Percentiles rank a stretch among this genome's conserved stretches.
These are phyloP conservation scores for Drosophila flavopinicola DNA, from an alignment of 2,888 invertebrate genomes.

Conservation along the genomic window DNA sequence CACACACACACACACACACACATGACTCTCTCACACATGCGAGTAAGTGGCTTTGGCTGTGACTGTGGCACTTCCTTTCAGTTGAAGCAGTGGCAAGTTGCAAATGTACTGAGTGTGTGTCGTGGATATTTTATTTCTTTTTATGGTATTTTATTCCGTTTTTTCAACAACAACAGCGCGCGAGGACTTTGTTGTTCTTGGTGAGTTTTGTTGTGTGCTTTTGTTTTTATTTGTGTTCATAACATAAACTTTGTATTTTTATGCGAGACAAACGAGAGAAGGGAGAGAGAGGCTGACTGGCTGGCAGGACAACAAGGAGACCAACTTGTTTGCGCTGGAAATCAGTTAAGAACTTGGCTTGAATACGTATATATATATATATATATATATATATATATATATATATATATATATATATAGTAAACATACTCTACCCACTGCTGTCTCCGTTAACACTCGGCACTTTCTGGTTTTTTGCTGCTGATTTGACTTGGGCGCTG, in stretches of 20 bases:
- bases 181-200: slow-evolving; percentile 56
- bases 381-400: neutral
- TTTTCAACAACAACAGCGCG: slow-evolving; percentile 39
- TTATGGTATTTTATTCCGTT: slow-evolving; percentile 75
- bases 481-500: slow-evolving; percentile 49
- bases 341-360: slow-evolving; percentile 76
- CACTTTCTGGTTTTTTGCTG: slow-evolving; percentile 60
- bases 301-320: slow-evolving; percentile 56
- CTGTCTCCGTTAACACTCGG: slow-evolving; percentile 63
- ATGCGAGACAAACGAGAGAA: slow-evolving; percentile 47
- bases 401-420: slow-evolving; percentile 12
- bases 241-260: slow-evolving; percentile 80
- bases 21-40: slow-evolving; percentile 10
- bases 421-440: slow-evolving; percentile 24
- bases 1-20: slow-evolving; percentile 4
- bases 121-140: slow-evolving; percentile 72
- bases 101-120: slow-evolving; percentile 63
- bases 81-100: slow-evolving; percentile 67
- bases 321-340: slow-evolving; percentile 77
- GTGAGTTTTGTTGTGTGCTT: slow-evolving; percentile 55
- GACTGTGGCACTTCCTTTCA: slow-evolving; percentile 32
- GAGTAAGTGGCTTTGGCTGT: slow-evolving; percentile 56
- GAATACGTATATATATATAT: slow-evolving; percentile 46
- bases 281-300: slow-evolving; percentile 4
- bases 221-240: slow-evolving; percentile 78